Conservation (phyloP, 1,140 invertebrate species). For the Caenorhabditis brenneri region DNA sequence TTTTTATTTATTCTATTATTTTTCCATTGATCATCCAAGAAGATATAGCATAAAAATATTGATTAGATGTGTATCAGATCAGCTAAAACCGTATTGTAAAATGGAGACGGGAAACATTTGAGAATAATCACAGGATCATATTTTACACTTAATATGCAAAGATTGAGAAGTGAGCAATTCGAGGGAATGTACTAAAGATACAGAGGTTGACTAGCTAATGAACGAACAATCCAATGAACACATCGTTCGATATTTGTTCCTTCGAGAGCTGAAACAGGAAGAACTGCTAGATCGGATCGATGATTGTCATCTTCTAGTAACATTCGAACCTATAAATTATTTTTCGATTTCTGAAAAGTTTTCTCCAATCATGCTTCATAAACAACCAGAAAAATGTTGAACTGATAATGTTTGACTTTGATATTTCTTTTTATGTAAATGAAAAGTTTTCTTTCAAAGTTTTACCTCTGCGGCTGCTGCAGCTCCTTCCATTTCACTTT, state of each 20-base stretch:
- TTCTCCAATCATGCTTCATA: too few species aligned
- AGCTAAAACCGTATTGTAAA: constrained; percentile 5
- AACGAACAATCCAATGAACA: constrained; percentile 51
- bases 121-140: not conserved
- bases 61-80: not conserved
- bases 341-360: too few species aligned
- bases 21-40: too few species aligned
- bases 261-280: constrained; percentile 63
- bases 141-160: not conserved
- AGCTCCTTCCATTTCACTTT: constrained; percentile 57
- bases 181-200: not conserved
- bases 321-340: constrained; percentile 31
- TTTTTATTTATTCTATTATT: too few species aligned
- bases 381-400: too few species aligned
- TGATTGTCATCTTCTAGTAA: constrained; percentile 54
- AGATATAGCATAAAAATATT: too few species aligned
- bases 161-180: not conserved
- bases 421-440: not conserved
- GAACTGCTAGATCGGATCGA: constrained; percentile 60
- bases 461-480: constrained; percentile 48
- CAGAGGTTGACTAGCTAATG: constrained; percentile 44
- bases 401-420: not conserved
- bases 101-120: not conserved
- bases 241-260: constrained; percentile 57
- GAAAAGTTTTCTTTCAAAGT: not conserved